phyloP scores from a whole-genome alignment of 2,888 invertebrate species.

The Tupiocoris notatus region DNA sequence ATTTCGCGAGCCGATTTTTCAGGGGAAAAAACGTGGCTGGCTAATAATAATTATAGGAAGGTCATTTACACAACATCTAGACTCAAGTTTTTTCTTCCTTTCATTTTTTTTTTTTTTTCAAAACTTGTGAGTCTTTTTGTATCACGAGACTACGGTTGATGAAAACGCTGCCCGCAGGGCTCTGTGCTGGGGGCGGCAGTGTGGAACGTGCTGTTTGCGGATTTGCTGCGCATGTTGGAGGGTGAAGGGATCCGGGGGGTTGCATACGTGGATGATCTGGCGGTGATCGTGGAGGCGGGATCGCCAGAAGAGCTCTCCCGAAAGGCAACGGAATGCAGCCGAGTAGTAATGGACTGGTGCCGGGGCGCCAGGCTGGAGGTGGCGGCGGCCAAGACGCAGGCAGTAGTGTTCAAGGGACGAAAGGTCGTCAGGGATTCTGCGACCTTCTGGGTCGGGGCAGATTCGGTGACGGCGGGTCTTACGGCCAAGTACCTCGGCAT shows the following conservation, averaged over 20 bases:
- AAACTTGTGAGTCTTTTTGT: too few species aligned
- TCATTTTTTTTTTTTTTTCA: too few species aligned
- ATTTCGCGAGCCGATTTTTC: too few species aligned
- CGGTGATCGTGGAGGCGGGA: not conserved
- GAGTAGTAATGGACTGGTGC: not conserved
- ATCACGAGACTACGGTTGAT: too few species aligned
- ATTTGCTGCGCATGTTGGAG: not conserved
- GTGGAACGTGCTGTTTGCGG: conserved; percentile 48
- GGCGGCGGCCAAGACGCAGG: not conserved
- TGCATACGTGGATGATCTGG: conserved; percentile 9
- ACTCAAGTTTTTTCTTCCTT: too few species aligned
- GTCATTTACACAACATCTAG: too few species aligned
- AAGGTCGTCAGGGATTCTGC: not conserved
- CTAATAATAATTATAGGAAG: too few species aligned
- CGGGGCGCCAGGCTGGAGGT: not conserved
- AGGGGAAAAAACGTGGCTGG: too few species aligned
- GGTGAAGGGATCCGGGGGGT: not conserved
- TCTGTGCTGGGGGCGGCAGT: too few species aligned
- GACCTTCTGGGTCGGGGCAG: not conserved
- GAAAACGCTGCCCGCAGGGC: conserved; percentile 50
- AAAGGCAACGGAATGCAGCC: not conserved
- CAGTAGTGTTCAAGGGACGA: not conserved
- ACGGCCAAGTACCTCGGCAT: not conserved
- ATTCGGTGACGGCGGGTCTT: not conserved
- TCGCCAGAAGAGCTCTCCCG: not conserved